Base-by-base conservation (phyloP, 2,888 invertebrate genomes). In the Oeneis ivallda region DNA sequence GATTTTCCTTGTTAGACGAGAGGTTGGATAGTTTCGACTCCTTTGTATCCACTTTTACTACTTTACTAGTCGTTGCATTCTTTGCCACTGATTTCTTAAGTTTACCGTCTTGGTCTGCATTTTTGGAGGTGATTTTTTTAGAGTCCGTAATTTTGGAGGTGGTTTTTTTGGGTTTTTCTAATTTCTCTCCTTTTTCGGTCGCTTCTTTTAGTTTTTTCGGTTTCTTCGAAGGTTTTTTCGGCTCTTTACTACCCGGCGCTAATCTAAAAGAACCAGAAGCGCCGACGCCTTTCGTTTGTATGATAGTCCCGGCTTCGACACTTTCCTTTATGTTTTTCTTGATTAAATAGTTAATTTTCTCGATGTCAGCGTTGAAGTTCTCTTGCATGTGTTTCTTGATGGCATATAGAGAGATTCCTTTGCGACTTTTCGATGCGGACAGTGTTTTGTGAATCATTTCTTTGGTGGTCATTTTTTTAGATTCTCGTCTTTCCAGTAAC, bases 261-360 rank as follows among this genome's bases (percentile, higher is more conserved):
- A 89, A 73, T 71, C 81, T 89, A 63, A 90, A 91, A 0, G 91
- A 91, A 0, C 91, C 91, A 0, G 84, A 71, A 0, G 86, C 90
- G 0, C 90, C 90, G 0, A 83, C 69, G 0, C 90, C 90, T 71
- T 87, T 89, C 0, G 78, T 78, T 68, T 89, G 89, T 0, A 85
- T 62, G 0, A 91, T 83, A 0, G 73, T 74, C 0, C 90, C 90
- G 0, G 79, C 74, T 75, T 89, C 86, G 0, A 90, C 80, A 0
- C 84, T 83, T 0, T 68, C 71, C 71, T 86, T 90, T 0, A 91
- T 73, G 0, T 75, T 71, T 67, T 85, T 89, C 62, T 89, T 91
- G 2, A 91, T 86, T 0, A 83, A 64, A 65, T 81, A 79, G 8
- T 83, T 85, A 0, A 80, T 70, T 75, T 83, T 89, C 0, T 83